Percentiles rank a stretch among this genome's conserved stretches.
These are phyloP conservation scores for Biston betularia DNA, from an alignment of 2,888 invertebrate genomes.

Conservation along the genomic window DNA sequence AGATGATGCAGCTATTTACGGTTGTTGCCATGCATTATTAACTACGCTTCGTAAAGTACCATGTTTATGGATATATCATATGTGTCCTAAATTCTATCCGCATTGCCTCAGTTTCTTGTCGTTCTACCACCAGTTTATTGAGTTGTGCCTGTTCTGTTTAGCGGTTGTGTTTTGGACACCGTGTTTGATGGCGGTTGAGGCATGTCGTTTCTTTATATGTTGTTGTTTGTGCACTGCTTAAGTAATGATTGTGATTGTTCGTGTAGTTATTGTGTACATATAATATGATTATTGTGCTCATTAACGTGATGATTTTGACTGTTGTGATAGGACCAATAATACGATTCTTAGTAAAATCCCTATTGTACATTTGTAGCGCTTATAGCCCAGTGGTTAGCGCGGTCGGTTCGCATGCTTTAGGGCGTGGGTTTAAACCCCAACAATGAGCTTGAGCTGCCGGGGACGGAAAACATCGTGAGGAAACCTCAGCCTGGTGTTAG, in stretches of 20 bases:
- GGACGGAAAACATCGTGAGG: too few relatives aligned
- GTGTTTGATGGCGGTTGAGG: slow-evolving; percentile 61
- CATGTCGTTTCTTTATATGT: slow-evolving; percentile 56
- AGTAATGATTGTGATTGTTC: neutral
- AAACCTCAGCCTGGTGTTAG: too few relatives aligned
- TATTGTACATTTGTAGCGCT: too few relatives aligned
- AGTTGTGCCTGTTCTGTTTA: slow-evolving; percentile 56
- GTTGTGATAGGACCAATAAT: slow-evolving; percentile 6
- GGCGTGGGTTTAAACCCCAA: too few relatives aligned
- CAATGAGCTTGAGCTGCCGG: too few relatives aligned
- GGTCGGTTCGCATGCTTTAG: too few relatives aligned
- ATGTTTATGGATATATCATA: slow-evolving; percentile 65
- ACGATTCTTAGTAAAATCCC: too few relatives aligned
- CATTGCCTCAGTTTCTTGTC: slow-evolving; percentile 58
- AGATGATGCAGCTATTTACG: slow-evolving; percentile 48
- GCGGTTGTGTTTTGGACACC: slow-evolving; percentile 65
- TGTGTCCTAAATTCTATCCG: slow-evolving; percentile 66
- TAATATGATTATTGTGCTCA: neutral
- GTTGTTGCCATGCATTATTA: slow-evolving; percentile 59
- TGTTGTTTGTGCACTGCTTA: slow-evolving; percentile 56
- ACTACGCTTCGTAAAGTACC: slow-evolving; percentile 62
- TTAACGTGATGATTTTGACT: slow-evolving; percentile 1
- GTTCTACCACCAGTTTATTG: slow-evolving; percentile 50
- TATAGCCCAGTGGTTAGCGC: too few relatives aligned
- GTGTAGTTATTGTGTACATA: too few relatives aligned